These are phyloP conservation scores for Grammomys surdaster DNA, from an alignment of 2,113 vertebrate species.

Conservation along the genomic window DNA sequence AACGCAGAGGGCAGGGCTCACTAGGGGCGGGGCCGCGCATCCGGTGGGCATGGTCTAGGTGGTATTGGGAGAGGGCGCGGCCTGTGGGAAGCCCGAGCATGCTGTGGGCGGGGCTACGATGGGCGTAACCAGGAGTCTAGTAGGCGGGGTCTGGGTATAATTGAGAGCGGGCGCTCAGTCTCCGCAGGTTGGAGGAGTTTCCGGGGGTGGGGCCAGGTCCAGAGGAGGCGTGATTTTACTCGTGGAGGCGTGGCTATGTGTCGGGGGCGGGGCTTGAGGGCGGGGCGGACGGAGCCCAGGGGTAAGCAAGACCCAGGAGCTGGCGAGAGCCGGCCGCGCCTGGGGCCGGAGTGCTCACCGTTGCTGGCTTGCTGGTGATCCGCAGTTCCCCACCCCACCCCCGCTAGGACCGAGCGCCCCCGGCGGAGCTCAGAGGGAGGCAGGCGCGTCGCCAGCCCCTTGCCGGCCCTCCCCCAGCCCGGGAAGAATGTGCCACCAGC, in stretches of 20 bases:
- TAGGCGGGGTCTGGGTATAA: background rate
- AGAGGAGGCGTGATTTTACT: background rate
- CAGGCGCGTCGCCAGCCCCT: background rate
- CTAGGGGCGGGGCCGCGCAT: background rate
- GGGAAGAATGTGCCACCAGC: constrained; percentile 78
- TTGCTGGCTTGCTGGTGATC: constrained; percentile 9
- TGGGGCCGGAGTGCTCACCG: background rate
- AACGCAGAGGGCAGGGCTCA: background rate
- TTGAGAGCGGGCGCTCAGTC: background rate
- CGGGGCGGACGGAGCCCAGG: background rate
- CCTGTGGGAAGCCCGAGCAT: background rate
- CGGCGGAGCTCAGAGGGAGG: background rate
- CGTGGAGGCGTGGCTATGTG: background rate
- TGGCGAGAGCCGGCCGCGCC: background rate
- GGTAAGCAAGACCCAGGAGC: background rate
- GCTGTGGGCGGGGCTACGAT: background rate
- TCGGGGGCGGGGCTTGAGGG: background rate
- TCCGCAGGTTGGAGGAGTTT: background rate
- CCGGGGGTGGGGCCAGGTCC: background rate
- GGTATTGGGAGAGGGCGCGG: background rate
- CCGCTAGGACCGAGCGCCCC: background rate
- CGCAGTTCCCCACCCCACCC: background rate
- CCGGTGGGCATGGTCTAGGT: background rate
- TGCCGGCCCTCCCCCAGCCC: background rate
- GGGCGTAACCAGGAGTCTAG: background rate